phyloP scores from a whole-genome alignment of 2,888 invertebrate genomes.

The Drosophila anceps region DNA sequence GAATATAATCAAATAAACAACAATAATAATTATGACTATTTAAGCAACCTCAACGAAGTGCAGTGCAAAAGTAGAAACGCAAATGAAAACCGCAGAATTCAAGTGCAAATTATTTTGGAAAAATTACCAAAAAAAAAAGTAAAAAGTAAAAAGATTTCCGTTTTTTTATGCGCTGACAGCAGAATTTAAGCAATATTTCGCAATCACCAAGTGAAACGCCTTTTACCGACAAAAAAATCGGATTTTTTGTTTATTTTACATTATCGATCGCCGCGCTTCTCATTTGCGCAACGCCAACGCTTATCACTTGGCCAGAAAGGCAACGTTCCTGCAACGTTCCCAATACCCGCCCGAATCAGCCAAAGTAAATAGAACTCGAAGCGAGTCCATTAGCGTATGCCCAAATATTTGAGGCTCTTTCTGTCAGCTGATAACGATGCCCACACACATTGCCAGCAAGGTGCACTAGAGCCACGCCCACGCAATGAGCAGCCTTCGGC shows the following conservation, averaged over 20 bases:
- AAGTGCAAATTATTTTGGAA: constrained; percentile 44
- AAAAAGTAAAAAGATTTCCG: constrained; percentile 3
- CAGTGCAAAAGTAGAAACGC: constrained; percentile 3
- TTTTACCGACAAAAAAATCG: constrained; percentile 37
- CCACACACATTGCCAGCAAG: constrained; percentile 58
- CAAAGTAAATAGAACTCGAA: constrained; percentile 34
- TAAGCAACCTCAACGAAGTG: constrained; percentile 40
- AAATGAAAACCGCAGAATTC: constrained; percentile 13
- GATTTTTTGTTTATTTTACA: constrained; percentile 53
- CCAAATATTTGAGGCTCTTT: constrained; percentile 59
- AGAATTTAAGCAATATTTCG: constrained; percentile 49
- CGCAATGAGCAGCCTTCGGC: constrained; percentile 73
- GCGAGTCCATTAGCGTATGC: constrained; percentile 68
- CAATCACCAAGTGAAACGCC: constrained; percentile 35
- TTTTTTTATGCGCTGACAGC: constrained; percentile 58
- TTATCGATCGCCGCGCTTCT: constrained; percentile 52
- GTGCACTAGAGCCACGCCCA: constrained; percentile 52
- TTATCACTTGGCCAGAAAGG: constrained; percentile 54
- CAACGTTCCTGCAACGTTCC: constrained; percentile 4
- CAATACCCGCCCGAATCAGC: neutral
- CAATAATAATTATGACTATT: constrained; percentile 44
- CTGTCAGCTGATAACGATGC: constrained; percentile 56
- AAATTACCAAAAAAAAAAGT: neutral
- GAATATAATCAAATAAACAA: constrained; percentile 26
- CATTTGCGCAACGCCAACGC: constrained; percentile 40